Evolutionary conservation across 2,797 vertebrate genomes (phyloP).

Genomic region (Phalanger gymnotis): DNA sequence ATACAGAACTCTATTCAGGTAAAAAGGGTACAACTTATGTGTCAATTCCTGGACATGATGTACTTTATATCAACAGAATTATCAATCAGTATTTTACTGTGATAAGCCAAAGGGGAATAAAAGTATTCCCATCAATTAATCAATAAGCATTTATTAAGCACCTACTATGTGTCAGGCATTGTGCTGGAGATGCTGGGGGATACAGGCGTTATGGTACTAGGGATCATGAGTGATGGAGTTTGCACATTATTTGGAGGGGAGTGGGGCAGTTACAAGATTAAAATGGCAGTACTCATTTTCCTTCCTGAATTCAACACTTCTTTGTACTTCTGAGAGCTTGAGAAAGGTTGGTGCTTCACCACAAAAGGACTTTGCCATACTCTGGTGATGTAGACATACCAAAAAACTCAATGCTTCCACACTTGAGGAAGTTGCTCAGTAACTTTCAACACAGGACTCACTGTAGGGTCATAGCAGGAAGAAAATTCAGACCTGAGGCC

Average conservation of each 20-base stretch:
- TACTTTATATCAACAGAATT: too few relatives aligned
- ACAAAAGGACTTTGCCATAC: not conserved
- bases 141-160: too few relatives aligned
- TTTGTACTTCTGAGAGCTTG: not conserved
- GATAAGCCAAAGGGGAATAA: too few relatives aligned
- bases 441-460: not conserved
- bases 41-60: too few relatives aligned
- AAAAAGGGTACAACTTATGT: too few relatives aligned
- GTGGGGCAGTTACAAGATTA: not conserved
- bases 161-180: too few relatives aligned
- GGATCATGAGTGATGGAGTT: not conserved
- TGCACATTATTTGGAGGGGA: not conserved
- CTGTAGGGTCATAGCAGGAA: not conserved
- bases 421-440: not conserved
- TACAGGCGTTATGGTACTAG: not conserved
- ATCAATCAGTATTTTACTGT: too few relatives aligned
- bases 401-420: not conserved
- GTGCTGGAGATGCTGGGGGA: too few relatives aligned
- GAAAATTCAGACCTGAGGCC: not conserved
- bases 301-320: not conserved
- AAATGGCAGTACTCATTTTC: not conserved
- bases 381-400: not conserved
- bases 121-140: too few relatives aligned
- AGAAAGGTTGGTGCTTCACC: not conserved
- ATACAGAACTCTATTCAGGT: too few relatives aligned